A percentile compares a stretch with the other conserved stretches of the same genome.
phyloP scores from a whole-genome alignment of 2,113 vertebrate species.

The Ellobius talpinus region DNA sequence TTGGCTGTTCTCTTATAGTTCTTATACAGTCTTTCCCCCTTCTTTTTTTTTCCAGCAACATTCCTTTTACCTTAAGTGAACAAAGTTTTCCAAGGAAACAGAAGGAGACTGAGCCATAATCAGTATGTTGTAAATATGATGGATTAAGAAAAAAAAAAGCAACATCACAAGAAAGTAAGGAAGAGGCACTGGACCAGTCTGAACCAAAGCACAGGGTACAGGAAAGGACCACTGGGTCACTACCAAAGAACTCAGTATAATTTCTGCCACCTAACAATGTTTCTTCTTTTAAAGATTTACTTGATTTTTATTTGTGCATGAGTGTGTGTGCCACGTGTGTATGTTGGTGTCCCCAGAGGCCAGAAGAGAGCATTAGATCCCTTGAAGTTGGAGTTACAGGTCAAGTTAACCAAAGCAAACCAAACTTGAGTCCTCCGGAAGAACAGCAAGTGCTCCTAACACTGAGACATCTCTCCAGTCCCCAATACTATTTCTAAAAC shows the following conservation, averaged over 20 bases:
- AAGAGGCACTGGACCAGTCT: background rate
- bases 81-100: conserved; percentile 37
- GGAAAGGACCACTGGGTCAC: conserved; percentile 32
- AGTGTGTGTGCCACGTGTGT: background rate
- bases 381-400: background rate
- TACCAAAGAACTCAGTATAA: background rate
- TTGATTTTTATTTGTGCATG: background rate
- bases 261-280: background rate
- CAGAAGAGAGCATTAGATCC: background rate
- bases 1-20: too few relatives aligned
- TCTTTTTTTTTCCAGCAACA: conserved; percentile 3
- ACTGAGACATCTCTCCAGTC: background rate
- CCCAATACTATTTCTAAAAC: conserved; percentile 10
- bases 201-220: conserved; percentile 38
- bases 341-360: background rate
- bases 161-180: background rate
- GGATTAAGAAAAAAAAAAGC: background rate
- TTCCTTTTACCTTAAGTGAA: conserved; percentile 10
- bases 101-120: conserved; percentile 27
- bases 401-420: background rate
- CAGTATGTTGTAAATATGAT: conserved; percentile 50
- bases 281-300: background rate
- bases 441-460: background rate
- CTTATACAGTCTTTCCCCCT: background rate
- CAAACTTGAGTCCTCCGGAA: background rate